phyloP scores from a whole-genome alignment of 1,140 invertebrate species.

The Polypedilum pembai region DNA sequence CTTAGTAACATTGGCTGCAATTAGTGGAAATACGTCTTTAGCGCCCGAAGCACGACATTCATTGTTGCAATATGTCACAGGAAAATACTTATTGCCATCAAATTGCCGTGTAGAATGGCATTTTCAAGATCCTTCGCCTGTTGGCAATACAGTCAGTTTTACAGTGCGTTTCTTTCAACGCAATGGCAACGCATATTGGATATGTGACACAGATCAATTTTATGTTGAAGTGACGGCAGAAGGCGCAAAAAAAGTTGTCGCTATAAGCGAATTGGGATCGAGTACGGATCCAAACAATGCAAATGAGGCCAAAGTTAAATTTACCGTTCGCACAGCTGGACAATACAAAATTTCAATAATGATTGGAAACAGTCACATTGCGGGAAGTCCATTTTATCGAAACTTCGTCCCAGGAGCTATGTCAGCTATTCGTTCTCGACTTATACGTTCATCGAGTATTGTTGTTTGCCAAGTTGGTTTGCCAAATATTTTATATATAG shows the following conservation, averaged over 20 bases:
- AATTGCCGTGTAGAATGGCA: conserved; percentile 72
- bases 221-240: conserved; percentile 72
- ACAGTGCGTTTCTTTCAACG: conserved; percentile 84
- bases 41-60: conserved; percentile 81
- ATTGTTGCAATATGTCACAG: conserved; percentile 82
- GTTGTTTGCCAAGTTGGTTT: conserved; percentile 72
- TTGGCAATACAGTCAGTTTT: conserved; percentile 85
- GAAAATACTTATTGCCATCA: conserved; percentile 79
- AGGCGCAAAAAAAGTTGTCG: conserved; percentile 67
- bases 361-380: conserved; percentile 55
- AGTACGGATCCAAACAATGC: conserved; percentile 71
- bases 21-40: conserved; percentile 70
- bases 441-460: conserved; percentile 78
- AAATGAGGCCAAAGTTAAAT: conserved; percentile 79
- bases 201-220: conserved; percentile 83
- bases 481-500: conserved; percentile 72
- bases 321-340: conserved; percentile 82
- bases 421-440: conserved; percentile 74
- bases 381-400: conserved; percentile 55
- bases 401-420: conserved; percentile 62
- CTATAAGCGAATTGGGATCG: conserved; percentile 79
- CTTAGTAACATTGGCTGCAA: conserved; percentile 74
- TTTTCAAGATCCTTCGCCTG: conserved; percentile 78
- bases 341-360: conserved; percentile 79
- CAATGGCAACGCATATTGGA: conserved; percentile 85